A percentile compares a stretch with the other conserved stretches of the same genome.
Conservation (phyloP, 2,113 vertebrate species). For the Dipodomys merriami region DNA sequence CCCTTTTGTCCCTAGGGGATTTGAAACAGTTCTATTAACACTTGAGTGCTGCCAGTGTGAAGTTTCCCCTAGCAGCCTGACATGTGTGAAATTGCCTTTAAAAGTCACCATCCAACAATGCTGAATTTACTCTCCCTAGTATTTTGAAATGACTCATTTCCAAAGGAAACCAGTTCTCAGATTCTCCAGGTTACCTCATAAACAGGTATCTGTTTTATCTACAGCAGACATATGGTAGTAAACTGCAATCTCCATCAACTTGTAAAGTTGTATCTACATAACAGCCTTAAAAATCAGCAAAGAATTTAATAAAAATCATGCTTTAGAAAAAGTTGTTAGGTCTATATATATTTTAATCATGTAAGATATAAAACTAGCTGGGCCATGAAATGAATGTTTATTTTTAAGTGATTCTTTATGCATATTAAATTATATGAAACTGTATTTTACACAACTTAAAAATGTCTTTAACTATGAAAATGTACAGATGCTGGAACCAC, state of each 20-base stretch:
- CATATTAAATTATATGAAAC: no score
- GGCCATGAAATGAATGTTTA: no score
- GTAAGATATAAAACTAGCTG: no score
- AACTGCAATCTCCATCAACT: not conserved
- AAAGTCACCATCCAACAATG: not conserved
- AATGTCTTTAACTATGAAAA: no score
- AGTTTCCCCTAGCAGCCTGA: conserved; percentile 11
- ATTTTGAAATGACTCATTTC: conserved; percentile 19
- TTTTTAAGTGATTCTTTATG: no score
- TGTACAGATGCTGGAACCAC: no score
- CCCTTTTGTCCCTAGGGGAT: not conserved
- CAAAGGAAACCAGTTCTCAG: conserved; percentile 6
- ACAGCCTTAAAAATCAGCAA: no score
- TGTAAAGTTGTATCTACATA: no score
- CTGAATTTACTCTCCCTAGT: conserved; percentile 39
- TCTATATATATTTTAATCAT: no score
- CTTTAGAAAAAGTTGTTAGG: no score
- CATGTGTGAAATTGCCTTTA: conserved; percentile 48
- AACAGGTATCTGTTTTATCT: not conserved
- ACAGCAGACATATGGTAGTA: not conserved
- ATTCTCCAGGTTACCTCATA: conserved; percentile 13
- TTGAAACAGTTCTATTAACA: not conserved
- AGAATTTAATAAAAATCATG: no score
- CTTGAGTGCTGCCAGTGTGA: not conserved
- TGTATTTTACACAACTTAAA: no score